These are phyloP conservation scores for Sus cebifrons DNA, from an alignment of 2,797 vertebrate species.

Conservation along the genomic window DNA sequence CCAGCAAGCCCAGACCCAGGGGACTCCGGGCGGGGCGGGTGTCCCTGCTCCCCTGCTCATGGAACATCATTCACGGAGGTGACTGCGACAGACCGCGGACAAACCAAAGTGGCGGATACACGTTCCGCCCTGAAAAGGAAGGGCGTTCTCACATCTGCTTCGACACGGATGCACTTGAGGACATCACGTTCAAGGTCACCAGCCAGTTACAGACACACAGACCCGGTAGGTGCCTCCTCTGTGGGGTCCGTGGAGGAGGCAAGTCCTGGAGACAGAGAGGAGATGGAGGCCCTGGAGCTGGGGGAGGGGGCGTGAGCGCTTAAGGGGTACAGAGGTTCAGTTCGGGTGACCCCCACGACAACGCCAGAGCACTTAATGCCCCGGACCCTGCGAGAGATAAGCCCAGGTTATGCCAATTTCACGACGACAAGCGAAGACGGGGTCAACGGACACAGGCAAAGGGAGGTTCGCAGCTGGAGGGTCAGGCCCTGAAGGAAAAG, in stretches of 20 bases:
- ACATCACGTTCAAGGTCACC: background rate
- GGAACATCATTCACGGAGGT: background rate
- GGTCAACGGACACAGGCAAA: background rate
- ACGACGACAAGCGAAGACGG: background rate
- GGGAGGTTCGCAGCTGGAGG: too few relatives aligned
- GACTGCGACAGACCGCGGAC: fast-evolving
- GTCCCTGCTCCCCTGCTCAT: too few relatives aligned
- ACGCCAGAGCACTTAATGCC: background rate
- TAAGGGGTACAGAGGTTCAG: background rate
- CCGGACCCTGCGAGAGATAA: too few relatives aligned
- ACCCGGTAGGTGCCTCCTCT: too few relatives aligned
- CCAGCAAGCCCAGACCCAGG: background rate
- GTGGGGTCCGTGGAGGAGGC: background rate
- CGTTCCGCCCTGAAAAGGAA: background rate
- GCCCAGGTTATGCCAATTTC: background rate
- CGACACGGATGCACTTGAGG: fast-evolving
- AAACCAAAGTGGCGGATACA: fast-evolving
- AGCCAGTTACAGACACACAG: background rate
- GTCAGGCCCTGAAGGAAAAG: background rate
- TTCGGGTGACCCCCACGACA: background rate
- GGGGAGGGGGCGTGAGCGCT: background rate
- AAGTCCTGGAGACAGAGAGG: background rate
- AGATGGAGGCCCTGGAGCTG: fast-evolving
- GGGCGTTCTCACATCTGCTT: background rate
- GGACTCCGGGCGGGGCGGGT: too few relatives aligned